Conservation (phyloP, 2,797 vertebrate species). For the Petrocephalus schoutedeni region DNA sequence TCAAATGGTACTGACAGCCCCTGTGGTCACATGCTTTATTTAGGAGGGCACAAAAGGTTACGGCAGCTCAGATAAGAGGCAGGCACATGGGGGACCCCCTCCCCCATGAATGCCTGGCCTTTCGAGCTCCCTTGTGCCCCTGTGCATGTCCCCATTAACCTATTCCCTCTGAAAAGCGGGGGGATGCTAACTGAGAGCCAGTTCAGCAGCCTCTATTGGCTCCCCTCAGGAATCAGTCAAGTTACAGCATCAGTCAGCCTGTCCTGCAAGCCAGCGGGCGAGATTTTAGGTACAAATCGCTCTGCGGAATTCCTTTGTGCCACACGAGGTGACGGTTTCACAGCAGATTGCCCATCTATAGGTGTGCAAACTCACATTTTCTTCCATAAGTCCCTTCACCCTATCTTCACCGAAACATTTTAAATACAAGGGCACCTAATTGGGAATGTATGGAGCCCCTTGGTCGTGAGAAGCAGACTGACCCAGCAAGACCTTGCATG, state of each 20-base stretch:
- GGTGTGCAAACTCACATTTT: background rate
- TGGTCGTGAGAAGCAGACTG: background rate
- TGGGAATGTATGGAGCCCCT: background rate
- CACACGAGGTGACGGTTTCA: background rate
- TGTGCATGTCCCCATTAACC: background rate
- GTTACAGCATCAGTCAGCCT: background rate
- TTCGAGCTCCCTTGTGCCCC: no score
- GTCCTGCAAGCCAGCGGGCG: background rate
- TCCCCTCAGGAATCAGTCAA: background rate
- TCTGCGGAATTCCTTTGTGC: background rate
- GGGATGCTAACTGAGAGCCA: background rate
- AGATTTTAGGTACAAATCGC: background rate
- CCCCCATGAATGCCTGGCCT: background rate
- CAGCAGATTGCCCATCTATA: background rate
- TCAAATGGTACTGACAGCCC: background rate
- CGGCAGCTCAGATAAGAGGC: background rate
- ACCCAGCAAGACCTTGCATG: background rate
- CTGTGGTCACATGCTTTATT: background rate
- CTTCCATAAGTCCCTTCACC: background rate
- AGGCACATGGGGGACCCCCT: background rate
- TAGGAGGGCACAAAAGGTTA: background rate
- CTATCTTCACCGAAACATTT: background rate
- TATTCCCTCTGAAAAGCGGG: background rate
- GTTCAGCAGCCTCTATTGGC: background rate
- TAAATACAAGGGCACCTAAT: background rate